Percentiles rank a stretch among this genome's conserved stretches.
Evolutionary conservation across 2,888 invertebrate species (phyloP).

Genomic region (Epistrophe eligans): DNA sequence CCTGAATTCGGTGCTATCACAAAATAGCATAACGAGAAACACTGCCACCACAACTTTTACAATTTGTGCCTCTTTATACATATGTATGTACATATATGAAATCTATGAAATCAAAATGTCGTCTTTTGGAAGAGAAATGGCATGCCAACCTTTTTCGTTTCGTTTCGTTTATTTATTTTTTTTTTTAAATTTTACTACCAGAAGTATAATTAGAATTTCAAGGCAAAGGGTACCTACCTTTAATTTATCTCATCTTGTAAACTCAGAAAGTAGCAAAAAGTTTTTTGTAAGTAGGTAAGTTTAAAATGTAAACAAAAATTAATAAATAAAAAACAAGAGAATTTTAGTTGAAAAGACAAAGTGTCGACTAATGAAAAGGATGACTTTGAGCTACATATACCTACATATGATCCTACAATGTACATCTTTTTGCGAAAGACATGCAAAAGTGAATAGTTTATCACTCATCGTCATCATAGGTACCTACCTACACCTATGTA

Average conservation of each 20-base stretch:
- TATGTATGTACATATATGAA: too few species aligned
- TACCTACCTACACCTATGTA: too few species aligned
- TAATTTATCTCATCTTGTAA: slow-evolving; percentile 57
- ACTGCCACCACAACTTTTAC: neutral
- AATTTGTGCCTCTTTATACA: neutral
- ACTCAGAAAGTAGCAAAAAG: slow-evolving; percentile 15
- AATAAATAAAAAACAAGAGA: neutral
- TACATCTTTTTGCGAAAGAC: neutral
- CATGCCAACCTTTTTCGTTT: slow-evolving; percentile 28
- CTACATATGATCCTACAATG: neutral
- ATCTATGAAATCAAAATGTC: slow-evolving; percentile 44
- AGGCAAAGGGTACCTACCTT: slow-evolving; percentile 41
- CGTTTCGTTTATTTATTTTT: slow-evolving; percentile 30
- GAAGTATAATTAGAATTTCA: slow-evolving; percentile 64
- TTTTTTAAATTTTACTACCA: slow-evolving; percentile 27
- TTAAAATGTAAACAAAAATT: neutral
- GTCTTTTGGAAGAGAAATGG: slow-evolving; percentile 29
- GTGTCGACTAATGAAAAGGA: neutral
- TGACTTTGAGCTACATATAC: neutral
- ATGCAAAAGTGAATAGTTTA: too few species aligned
- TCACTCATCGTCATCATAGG: too few species aligned
- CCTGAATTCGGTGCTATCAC: slow-evolving; percentile 38
- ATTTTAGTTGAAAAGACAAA: neutral
- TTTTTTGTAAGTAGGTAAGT: neutral
- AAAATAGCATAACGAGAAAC: slow-evolving; percentile 22